phyloP scores from a whole-genome alignment of 2,888 invertebrate species.

The Agrochola lota region DNA sequence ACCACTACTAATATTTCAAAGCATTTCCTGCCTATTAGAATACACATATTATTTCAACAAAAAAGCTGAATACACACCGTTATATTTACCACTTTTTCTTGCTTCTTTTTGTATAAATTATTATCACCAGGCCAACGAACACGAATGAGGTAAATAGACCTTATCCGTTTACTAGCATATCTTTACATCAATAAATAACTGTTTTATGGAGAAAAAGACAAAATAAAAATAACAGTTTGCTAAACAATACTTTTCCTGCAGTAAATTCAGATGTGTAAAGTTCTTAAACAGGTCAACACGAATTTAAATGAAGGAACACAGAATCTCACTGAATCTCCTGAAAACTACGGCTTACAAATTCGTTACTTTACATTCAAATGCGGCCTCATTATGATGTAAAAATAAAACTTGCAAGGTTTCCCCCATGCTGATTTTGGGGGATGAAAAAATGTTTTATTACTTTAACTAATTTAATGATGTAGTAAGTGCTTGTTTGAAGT shows the following conservation, averaged over 20 bases:
- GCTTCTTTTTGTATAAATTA: slow-evolving; percentile 69
- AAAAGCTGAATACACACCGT: slow-evolving; percentile 22
- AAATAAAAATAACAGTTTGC: slow-evolving; percentile 19
- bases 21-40: slow-evolving; percentile 12
- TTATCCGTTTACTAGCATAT: slow-evolving; percentile 57
- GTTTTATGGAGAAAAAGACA: slow-evolving; percentile 33
- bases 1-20: slow-evolving; percentile 8
- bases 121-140: slow-evolving; percentile 66
- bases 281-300: slow-evolving; percentile 69
- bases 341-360: slow-evolving; percentile 67
- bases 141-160: slow-evolving; percentile 69
- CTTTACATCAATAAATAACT: slow-evolving; percentile 60
- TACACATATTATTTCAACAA: slow-evolving; percentile 21
- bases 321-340: slow-evolving; percentile 61
- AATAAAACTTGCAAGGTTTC: slow-evolving; percentile 69
- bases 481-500: slow-evolving; percentile 51
- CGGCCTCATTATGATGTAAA: slow-evolving; percentile 74
- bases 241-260: slow-evolving; percentile 26
- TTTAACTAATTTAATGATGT: slow-evolving; percentile 62
- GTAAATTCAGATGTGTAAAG: slow-evolving; percentile 47
- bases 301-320: slow-evolving; percentile 69
- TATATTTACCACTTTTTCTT: slow-evolving; percentile 31
- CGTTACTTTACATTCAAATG: slow-evolving; percentile 70
- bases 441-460: slow-evolving; percentile 52
- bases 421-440: slow-evolving; percentile 57